These are phyloP conservation scores for Diplodus puntazzo DNA, from an alignment of 2,797 vertebrate species.

Conservation along the genomic window DNA sequence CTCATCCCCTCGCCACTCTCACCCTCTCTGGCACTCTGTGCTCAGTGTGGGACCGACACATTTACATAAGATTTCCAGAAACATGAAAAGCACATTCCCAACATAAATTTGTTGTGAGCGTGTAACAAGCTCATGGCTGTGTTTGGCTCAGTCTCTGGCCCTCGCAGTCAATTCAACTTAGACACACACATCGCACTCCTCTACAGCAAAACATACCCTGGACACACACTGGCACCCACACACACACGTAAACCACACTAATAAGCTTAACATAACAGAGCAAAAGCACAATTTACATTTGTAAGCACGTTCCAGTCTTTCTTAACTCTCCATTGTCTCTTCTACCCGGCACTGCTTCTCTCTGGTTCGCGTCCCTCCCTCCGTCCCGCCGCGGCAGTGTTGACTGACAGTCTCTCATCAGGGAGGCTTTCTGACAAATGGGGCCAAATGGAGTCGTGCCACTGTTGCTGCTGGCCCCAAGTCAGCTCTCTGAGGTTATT, in stretches of 20 bases:
- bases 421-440: conserved; percentile 79
- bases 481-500: conserved; percentile 69
- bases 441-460: conserved; percentile 77
- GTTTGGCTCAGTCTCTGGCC: conserved; percentile 50
- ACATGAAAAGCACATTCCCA: conserved; percentile 55
- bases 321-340: background rate
- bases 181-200: conserved; percentile 37
- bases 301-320: background rate
- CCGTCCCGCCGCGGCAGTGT: background rate
- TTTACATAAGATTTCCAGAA: conserved; percentile 63
- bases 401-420: conserved; percentile 74
- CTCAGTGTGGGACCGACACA: conserved; percentile 38
- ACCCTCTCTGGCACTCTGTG: conserved; percentile 12
- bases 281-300: conserved; percentile 21
- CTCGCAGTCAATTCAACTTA: conserved; percentile 36
- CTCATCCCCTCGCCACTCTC: conserved; percentile 15
- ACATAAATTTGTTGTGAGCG: conserved; percentile 60
- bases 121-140: conserved; percentile 62
- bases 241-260: background rate
- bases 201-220: background rate
- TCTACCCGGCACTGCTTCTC: background rate
- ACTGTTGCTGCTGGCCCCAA: conserved; percentile 71
- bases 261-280: conserved; percentile 6
- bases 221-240: conserved; percentile 5
- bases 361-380: background rate